Evolutionary conservation across 2,888 invertebrate genomes (phyloP).

Genomic region (Drosophila prostipennis): DNA sequence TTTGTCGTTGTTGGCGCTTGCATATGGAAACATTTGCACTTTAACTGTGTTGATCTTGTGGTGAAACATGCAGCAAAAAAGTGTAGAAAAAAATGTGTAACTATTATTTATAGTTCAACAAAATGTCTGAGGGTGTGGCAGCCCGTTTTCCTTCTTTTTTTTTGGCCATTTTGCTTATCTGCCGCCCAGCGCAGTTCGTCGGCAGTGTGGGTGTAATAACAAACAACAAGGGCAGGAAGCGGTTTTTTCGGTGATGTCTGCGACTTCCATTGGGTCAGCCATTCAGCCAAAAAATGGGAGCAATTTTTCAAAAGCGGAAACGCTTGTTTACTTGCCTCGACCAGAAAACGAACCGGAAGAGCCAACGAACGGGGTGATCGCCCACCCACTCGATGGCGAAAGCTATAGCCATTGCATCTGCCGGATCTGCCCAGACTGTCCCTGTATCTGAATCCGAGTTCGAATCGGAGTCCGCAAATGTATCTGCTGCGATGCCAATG

Average conservation of each 20-base stretch:
- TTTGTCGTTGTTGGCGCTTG: constrained; percentile 16
- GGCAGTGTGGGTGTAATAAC: constrained; percentile 36
- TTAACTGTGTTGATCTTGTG: constrained; percentile 29
- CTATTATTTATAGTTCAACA: constrained; percentile 50
- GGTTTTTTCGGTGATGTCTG: constrained; percentile 41
- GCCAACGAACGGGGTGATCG: neutral
- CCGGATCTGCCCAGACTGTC: constrained; percentile 17
- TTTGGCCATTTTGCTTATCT: constrained; percentile 37
- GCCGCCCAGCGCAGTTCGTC: constrained; percentile 1
- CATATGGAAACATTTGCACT: constrained; percentile 31
- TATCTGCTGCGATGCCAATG: constrained; percentile 30
- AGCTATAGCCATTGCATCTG: constrained; percentile 21
- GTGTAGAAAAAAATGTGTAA: constrained; percentile 24
- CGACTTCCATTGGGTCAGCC: constrained; percentile 44
- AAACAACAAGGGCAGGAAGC: constrained; percentile 47
- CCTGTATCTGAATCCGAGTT: neutral
- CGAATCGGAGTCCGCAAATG: constrained; percentile 6
- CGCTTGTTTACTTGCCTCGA: constrained; percentile 59
- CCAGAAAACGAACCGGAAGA: constrained; percentile 55
- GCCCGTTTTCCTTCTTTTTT: constrained; percentile 5
- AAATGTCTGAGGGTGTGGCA: constrained; percentile 25
- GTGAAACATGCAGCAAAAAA: constrained; percentile 27
- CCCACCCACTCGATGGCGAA: constrained; percentile 8
- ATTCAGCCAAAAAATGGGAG: constrained; percentile 48
- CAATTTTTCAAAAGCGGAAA: constrained; percentile 72